Percentiles rank a stretch among this genome's conserved stretches.
phyloP scores from a whole-genome alignment of 2,113 vertebrate species.

The Coregonus clupeaformis region DNA sequence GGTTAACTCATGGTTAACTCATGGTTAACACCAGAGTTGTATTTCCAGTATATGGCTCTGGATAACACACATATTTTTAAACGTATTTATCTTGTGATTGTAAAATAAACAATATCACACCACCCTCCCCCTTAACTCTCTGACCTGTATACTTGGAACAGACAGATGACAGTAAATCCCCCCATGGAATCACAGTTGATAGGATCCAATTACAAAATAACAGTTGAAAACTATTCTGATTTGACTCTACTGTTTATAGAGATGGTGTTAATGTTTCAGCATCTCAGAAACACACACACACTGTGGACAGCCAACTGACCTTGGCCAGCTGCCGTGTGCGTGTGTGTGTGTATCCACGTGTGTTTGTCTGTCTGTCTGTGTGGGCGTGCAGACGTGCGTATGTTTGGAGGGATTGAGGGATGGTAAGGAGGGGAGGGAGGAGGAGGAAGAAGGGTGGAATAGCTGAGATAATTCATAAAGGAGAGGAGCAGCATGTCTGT shows the following conservation, averaged over 20 bases:
- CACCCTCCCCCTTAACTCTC: too few relatives aligned
- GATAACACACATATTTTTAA: too few relatives aligned
- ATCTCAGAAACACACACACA: constrained; percentile 19
- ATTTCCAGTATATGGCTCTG: too few relatives aligned
- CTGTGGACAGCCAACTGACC: neutral
- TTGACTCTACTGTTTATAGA: neutral
- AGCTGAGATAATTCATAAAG: constrained; percentile 32
- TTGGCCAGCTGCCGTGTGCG: constrained; percentile 7
- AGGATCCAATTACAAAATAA: too few relatives aligned
- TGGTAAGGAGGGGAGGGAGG: constrained; percentile 12
- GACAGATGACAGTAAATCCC: too few relatives aligned
- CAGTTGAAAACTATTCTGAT: neutral
- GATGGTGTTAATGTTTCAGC: neutral
- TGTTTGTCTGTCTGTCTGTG: neutral
- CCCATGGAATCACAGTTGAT: too few relatives aligned
- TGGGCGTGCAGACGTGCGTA: neutral
- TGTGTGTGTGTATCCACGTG: neutral
- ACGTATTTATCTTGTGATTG: too few relatives aligned
- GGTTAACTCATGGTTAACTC: too few relatives aligned
- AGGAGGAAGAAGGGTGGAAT: constrained; percentile 26
- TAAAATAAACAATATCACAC: too few relatives aligned
- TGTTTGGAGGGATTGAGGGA: constrained; percentile 27
- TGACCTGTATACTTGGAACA: too few relatives aligned
- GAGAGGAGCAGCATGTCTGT: constrained; percentile 29
- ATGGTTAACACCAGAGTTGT: too few relatives aligned